Base-by-base conservation (phyloP, 2,797 vertebrate species). In the Emydoidea blandingii region DNA sequence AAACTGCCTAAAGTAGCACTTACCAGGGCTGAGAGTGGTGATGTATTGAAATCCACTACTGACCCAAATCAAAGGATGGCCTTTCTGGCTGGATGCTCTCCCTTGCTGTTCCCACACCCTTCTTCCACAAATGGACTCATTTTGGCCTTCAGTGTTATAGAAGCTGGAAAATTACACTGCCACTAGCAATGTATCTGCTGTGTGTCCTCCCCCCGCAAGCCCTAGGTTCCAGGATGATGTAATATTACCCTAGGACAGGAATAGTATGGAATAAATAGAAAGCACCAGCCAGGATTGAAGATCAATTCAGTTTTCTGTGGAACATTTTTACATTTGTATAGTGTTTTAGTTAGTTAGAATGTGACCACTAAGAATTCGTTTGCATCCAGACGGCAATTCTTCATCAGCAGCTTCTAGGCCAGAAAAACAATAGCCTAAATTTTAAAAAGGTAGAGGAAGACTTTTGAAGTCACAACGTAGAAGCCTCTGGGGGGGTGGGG, bases 1-100 rank as follows among this genome's bases (percentile, higher is more conserved):
- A 92, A 74, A 21, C 85, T 96, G 96, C 94, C 92, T 94, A 90
- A 81, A 97, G 92, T 89, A 83, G 90, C 90, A 93, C 79, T 93
- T 94, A 89, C 78, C 5, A 1, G 85, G 74, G 90, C 54, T 95
- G 90, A 91, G 9, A 92, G 93, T 56, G 12, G 21, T 92, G 95
- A 79, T 6, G 34, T 79, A 85, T 65, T 80, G 74, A 95, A 97
- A 88, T 90, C 86, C 83, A 78, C 59, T 93, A 92, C 90, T 97
- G 93, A 96, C 76, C 62, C 27, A 6, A 92, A 96, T 86, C 78
- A 95, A 93, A 95, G 85, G 79, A 86, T 14, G 87, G 50, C 41
- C 59, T 91, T 93, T 93, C 91, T 0, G 0, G 62, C 68, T 11
- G 41, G 62, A 76, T 87, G 85, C 29, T 83, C 88, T 86, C 80